These are phyloP conservation scores for Leucopsar rothschildi DNA, from an alignment of 2,113 vertebrate species.

Conservation along the genomic window DNA sequence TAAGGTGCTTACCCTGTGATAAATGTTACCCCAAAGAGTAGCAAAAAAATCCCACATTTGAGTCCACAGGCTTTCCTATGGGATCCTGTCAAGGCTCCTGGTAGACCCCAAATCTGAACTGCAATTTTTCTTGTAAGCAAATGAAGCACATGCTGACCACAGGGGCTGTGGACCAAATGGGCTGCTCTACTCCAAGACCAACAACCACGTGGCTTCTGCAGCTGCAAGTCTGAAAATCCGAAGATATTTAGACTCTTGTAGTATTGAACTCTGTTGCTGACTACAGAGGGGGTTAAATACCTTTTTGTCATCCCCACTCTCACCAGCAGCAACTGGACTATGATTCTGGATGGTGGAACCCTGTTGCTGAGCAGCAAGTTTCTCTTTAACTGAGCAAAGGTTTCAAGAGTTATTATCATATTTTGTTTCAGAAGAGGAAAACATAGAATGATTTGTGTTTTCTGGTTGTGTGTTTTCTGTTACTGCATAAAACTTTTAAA, in stretches of 20 bases:
- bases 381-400: not conserved
- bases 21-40: not conserved
- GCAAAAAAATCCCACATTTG: not conserved
- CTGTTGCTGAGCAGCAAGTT: not conserved
- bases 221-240: not conserved
- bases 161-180: not conserved
- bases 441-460: not conserved
- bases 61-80: not conserved
- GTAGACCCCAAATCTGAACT: not conserved
- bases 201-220: not conserved
- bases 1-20: not conserved
- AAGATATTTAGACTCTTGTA: not conserved
- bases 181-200: not conserved
- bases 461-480: not conserved
- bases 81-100: not conserved
- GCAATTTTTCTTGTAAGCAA: not conserved
- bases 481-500: not conserved
- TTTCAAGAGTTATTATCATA: not conserved
- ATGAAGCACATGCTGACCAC: not conserved
- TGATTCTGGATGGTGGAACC: not conserved
- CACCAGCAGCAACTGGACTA: not conserved
- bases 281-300: not conserved
- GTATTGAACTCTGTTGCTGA: not conserved
- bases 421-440: not conserved
- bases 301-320: not conserved